Evolutionary conservation across 2,113 vertebrate genomes (phyloP).

Genomic region (Phainopepla nitens): DNA sequence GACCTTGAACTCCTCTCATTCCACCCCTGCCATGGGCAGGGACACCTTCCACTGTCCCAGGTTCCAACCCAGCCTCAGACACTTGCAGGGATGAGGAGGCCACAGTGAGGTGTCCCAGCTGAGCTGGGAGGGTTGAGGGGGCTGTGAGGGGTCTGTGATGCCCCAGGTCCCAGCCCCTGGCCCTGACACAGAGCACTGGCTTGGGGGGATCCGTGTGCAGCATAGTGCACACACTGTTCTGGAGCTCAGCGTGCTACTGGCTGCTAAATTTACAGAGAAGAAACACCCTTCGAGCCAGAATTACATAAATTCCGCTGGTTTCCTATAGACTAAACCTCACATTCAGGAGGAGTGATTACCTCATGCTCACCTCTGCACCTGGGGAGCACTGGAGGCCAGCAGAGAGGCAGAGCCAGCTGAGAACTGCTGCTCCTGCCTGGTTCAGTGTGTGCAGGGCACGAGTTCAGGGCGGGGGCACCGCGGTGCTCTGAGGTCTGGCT

Average conservation of each 20-base stretch:
- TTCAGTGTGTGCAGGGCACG: accelerated
- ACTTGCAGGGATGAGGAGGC: neutral
- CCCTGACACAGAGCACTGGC: accelerated
- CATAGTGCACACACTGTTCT: neutral
- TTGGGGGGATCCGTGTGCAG: neutral
- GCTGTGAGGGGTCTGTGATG: neutral
- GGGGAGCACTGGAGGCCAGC: conserved; percentile 45
- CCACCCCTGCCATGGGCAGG: neutral
- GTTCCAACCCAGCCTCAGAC: neutral
- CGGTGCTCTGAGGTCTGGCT: accelerated
- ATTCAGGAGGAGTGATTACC: conserved; percentile 51
- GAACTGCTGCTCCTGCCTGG: neutral
- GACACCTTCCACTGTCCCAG: neutral
- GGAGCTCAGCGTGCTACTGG: neutral
- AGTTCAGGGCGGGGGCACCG: neutral
- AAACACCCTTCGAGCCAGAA: conserved; percentile 28
- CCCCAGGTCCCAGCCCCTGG: neutral
- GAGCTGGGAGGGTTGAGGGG: neutral
- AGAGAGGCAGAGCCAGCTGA: neutral
- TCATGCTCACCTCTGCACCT: conserved; percentile 68
- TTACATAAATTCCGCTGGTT: conserved; percentile 49
- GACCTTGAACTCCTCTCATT: neutral
- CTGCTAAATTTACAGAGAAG: neutral
- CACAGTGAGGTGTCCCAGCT: neutral
- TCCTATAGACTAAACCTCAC: conserved; percentile 57